phyloP scores from a whole-genome alignment of 2,888 invertebrate genomes.

The Mamestra brassicae region DNA sequence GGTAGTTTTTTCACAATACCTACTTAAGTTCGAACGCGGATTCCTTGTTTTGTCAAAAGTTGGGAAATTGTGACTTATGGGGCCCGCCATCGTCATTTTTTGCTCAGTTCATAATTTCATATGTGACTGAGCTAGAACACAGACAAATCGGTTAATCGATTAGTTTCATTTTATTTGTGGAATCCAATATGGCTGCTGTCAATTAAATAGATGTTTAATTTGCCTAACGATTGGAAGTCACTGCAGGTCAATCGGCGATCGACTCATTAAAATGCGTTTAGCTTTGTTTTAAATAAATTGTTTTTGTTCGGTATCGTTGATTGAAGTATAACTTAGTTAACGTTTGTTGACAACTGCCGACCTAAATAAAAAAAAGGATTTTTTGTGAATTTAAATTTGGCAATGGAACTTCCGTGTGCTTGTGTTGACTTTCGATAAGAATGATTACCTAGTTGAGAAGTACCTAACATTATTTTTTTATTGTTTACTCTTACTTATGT shows the following conservation, averaged over 20 bases:
- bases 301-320: conserved; percentile 3
- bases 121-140: background rate
- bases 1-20: too few species aligned
- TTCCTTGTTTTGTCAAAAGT: too few species aligned
- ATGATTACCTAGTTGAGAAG: too few species aligned
- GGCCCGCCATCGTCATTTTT: background rate
- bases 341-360: background rate
- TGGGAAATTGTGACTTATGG: too few species aligned
- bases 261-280: conserved; percentile 54
- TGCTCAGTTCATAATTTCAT: too few species aligned
- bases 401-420: too few species aligned
- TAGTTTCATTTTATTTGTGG: background rate
- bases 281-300: conserved; percentile 41
- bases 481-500: too few species aligned
- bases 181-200: conserved; percentile 42
- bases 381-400: background rate
- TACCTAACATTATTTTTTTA: too few species aligned
- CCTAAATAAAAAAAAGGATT: background rate
- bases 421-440: too few species aligned
- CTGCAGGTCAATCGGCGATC: conserved; percentile 48
- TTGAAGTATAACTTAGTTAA: background rate
- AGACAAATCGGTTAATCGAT: background rate
- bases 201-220: conserved; percentile 51
- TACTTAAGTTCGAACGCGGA: too few species aligned
- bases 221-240: conserved; percentile 53